phyloP scores from a whole-genome alignment of 2,888 invertebrate species.

The Eupithecia vulgata region DNA sequence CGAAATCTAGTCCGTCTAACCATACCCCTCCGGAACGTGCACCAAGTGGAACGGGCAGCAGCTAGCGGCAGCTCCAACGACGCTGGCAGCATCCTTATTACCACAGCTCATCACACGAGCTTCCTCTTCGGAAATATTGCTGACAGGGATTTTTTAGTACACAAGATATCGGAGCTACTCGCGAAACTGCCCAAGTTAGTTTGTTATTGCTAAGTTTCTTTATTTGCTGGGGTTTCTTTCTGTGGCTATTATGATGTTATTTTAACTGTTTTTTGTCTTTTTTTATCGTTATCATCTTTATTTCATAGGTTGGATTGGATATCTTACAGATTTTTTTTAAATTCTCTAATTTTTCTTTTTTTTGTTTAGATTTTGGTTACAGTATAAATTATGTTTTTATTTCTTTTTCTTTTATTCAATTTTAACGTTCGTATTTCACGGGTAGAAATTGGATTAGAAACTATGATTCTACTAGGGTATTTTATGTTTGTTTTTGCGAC shows the following conservation, averaged over 20 bases:
- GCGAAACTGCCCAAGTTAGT: constrained; percentile 85
- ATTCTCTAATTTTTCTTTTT: neutral
- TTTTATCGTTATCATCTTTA: neutral
- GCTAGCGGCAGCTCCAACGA: constrained; percentile 86
- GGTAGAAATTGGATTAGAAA: neutral
- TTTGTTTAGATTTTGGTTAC: neutral
- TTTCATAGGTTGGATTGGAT: neutral
- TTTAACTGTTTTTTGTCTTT: neutral
- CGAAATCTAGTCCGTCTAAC: constrained; percentile 92
- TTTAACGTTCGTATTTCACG: neutral
- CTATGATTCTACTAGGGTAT: neutral
- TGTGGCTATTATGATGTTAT: neutral
- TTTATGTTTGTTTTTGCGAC: neutral
- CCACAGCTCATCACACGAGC: constrained; percentile 91
- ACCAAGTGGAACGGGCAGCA: constrained; percentile 90
- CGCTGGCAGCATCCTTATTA: constrained; percentile 89
- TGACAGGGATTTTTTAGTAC: constrained; percentile 94
- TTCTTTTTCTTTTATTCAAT: neutral
- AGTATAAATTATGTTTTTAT: neutral
- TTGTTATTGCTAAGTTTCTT: neutral
- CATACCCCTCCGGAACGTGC: constrained; percentile 93
- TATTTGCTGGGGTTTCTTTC: neutral
- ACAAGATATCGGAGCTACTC: constrained; percentile 94
- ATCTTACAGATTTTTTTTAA: neutral
- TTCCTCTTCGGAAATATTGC: constrained; percentile 95